Percentiles rank a stretch among this genome's conserved stretches.
phyloP scores from a whole-genome alignment of 2,113 vertebrate genomes.

The Proteles cristata region DNA sequence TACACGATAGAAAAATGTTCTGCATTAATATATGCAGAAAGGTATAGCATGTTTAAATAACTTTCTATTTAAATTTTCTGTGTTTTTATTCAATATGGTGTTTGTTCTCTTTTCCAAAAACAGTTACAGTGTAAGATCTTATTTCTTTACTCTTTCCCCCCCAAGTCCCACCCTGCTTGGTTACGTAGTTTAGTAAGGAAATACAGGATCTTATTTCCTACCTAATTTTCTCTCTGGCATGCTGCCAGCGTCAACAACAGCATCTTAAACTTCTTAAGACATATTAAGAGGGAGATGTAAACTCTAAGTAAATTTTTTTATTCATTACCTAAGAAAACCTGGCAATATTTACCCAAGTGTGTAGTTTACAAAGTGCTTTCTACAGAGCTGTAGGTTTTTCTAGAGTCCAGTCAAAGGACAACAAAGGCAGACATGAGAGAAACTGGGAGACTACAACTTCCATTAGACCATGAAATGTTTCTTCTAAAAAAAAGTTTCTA shows the following conservation, averaged over 20 bases:
- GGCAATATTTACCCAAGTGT: slow-evolving; percentile 23
- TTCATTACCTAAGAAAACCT: neutral
- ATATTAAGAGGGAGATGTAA: slow-evolving; percentile 9
- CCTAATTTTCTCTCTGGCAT: slow-evolving; percentile 1
- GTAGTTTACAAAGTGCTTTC: slow-evolving; percentile 11
- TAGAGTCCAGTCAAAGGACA: neutral
- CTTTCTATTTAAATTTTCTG: neutral
- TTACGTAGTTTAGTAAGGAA: slow-evolving; percentile 59
- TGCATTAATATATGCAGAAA: neutral
- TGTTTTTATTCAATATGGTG: slow-evolving; percentile 12
- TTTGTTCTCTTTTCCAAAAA: slow-evolving; percentile 51
- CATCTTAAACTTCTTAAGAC: slow-evolving; percentile 38
- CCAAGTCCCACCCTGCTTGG: neutral
- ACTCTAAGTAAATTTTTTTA: slow-evolving; percentile 10
- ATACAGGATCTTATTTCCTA: slow-evolving; percentile 44
- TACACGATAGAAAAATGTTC: neutral
- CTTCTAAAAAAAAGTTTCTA: neutral
- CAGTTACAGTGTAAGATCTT: neutral
- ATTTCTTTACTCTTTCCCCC: neutral
- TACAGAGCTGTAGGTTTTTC: neutral
- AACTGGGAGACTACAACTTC: neutral
- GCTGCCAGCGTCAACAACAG: slow-evolving; percentile 26
- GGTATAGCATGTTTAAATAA: neutral
- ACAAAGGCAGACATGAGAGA: neutral
- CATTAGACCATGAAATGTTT: neutral